Conservation (phyloP, 2,113 vertebrate genomes). For the Pavo muticus region DNA sequence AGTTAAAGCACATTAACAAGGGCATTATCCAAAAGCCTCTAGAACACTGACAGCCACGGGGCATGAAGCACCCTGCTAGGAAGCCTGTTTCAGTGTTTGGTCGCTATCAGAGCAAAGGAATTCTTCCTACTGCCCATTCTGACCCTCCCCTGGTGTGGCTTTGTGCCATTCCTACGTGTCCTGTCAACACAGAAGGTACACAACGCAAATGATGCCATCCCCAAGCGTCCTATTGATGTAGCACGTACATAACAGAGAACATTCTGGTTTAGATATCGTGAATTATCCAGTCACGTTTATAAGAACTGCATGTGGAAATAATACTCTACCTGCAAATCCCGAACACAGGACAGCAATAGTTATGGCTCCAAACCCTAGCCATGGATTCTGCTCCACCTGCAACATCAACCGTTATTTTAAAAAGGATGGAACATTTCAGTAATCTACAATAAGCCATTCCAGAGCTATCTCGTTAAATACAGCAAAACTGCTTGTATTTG, state of each 20-base stretch:
- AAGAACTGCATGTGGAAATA: accelerated
- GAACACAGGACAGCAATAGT: slow-evolving; percentile 94
- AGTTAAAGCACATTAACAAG: not conserved
- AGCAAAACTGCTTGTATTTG: not conserved
- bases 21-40: not conserved
- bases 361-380: slow-evolving; percentile 89
- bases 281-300: not conserved
- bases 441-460: not conserved
- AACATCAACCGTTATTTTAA: slow-evolving; percentile 41
- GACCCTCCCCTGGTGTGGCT: not conserved
- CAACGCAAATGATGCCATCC: not conserved
- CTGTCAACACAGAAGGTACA: not conserved
- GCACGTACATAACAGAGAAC: not conserved
- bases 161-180: not conserved
- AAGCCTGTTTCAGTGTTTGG: not conserved
- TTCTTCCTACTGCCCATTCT: not conserved
- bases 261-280: not conserved
- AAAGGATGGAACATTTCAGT: not conserved
- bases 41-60: not conserved
- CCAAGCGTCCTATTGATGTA: not conserved
- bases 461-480: not conserved
- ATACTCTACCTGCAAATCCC: slow-evolving; percentile 93
- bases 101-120: not conserved
- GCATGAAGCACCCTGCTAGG: not conserved
- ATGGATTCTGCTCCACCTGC: slow-evolving; percentile 92